Evolutionary conservation across 2,888 invertebrate genomes (phyloP).

Genomic region (Saturnia pavonia): DNA sequence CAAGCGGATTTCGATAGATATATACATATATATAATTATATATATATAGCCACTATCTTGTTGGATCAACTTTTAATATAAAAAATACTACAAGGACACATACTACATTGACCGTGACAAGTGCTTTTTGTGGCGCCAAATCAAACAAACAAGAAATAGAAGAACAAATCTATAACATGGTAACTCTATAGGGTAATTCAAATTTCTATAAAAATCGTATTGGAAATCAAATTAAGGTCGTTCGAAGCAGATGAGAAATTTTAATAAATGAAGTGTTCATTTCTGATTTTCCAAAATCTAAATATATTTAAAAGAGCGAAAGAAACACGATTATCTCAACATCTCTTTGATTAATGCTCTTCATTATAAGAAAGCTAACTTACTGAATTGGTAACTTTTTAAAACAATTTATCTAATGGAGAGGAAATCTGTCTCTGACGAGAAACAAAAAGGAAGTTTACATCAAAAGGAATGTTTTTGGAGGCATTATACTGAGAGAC

Average conservation of each 20-base stretch:
- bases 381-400: constrained; percentile 54
- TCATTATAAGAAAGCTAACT: constrained; percentile 48
- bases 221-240: too few relatives aligned
- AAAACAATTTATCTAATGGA: constrained; percentile 64
- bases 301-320: neutral
- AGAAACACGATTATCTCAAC: constrained; percentile 30
- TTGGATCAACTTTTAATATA: too few relatives aligned
- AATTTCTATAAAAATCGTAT: too few relatives aligned
- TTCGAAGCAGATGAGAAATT: neutral
- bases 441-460: constrained; percentile 55
- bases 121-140: too few relatives aligned
- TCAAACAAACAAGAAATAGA: too few relatives aligned
- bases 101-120: too few relatives aligned
- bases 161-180: too few relatives aligned
- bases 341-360: constrained; percentile 43
- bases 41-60: too few relatives aligned
- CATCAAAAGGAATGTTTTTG: constrained; percentile 47
- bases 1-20: too few relatives aligned
- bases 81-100: too few relatives aligned
- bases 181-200: too few relatives aligned
- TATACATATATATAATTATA: too few relatives aligned
- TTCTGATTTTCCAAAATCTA: constrained; percentile 19
- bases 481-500: constrained; percentile 14
- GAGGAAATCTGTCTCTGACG: constrained; percentile 56
- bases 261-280: neutral